Base-by-base conservation (phyloP, 1,140 invertebrate species). In the Drosophila neocordata region DNA sequence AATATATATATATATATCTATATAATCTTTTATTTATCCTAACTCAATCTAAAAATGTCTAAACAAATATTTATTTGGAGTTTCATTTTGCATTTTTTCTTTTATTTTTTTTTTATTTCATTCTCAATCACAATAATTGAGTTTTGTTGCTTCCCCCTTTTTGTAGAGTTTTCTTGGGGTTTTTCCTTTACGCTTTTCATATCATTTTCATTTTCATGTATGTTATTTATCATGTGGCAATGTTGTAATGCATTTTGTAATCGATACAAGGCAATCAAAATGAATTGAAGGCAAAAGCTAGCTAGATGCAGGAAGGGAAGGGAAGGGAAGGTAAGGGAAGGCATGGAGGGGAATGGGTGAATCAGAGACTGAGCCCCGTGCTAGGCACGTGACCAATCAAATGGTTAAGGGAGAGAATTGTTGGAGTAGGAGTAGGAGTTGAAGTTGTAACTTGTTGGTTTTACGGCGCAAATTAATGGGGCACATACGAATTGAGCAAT, bases 161-260 rank as follows among this genome's bases (percentile, higher is more conserved):
- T 44, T 44, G 7, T 44, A 20, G 41, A n/a, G n/a, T n/a, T n/a
- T n/a, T n/a, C n/a, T n/a, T 44, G 15, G 38, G 15, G 7, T 18
- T 20, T 18, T 44, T 48, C 41, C 9, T 12, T 35, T 35, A 31
- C 7, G 27, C 7, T 31, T 48, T 18, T 18, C 15, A 44, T 9
- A 18, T 15, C 15, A 44, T 58, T 22, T 37, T 18, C 13, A 20
- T 37, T 34, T 59, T 59, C 34, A 24, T 59, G 63, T 24, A 59
- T 81, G 74, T 82, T 87, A 85, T 85, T 82, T 85, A 87, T 87
- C 82, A 81, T 87, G 82, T 87, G 81, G 73, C 67, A 78, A 77
- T 81, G 78, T 87, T 87, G 74, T 87, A 85, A 85, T 87, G 82
- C 82, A 85, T 88, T 87, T 87, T 88, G 82, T 87, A 87, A 87